Percentiles rank a stretch among this genome's conserved stretches.
Evolutionary conservation across 2,888 invertebrate genomes (phyloP).

Genomic region (Drosophila mulleri): DNA sequence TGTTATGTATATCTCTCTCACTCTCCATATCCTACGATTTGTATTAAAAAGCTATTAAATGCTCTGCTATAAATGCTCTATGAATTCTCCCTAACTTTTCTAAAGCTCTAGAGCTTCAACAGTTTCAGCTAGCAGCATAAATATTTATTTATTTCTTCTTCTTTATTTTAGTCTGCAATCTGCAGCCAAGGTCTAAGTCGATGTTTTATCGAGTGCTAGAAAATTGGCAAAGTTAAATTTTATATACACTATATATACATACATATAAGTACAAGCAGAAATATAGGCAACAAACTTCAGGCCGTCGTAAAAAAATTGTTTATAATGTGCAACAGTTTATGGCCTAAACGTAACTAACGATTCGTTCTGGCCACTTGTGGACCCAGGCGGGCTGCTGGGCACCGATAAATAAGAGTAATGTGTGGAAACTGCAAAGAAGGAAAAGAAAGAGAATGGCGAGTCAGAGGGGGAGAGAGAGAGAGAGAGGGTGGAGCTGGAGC

Average conservation of each 20-base stretch:
- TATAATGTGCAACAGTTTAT: slow-evolving; percentile 65
- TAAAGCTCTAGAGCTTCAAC: background rate
- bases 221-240: slow-evolving; percentile 25
- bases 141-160: background rate
- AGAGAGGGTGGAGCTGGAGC: slow-evolving; percentile 10
- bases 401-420: slow-evolving; percentile 75
- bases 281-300: slow-evolving; percentile 5
- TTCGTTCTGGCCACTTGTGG: slow-evolving; percentile 44
- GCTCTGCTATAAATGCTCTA: background rate
- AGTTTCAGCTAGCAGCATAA: background rate
- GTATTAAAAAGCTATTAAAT: background rate
- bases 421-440: slow-evolving; percentile 41
- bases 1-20: too few relatives aligned
- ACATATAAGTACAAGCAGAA: background rate
- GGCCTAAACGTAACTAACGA: slow-evolving; percentile 39
- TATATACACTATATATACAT: background rate
- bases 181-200: background rate
- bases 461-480: background rate
- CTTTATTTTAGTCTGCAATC: background rate
- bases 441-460: slow-evolving; percentile 7
- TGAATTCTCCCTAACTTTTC: background rate
- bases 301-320: slow-evolving; percentile 30
- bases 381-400: slow-evolving; percentile 48
- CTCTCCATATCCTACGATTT: background rate
- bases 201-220: slow-evolving; percentile 10